Base-by-base conservation (phyloP, 2,888 invertebrate genomes). In the Spilosoma lubricipeda region DNA sequence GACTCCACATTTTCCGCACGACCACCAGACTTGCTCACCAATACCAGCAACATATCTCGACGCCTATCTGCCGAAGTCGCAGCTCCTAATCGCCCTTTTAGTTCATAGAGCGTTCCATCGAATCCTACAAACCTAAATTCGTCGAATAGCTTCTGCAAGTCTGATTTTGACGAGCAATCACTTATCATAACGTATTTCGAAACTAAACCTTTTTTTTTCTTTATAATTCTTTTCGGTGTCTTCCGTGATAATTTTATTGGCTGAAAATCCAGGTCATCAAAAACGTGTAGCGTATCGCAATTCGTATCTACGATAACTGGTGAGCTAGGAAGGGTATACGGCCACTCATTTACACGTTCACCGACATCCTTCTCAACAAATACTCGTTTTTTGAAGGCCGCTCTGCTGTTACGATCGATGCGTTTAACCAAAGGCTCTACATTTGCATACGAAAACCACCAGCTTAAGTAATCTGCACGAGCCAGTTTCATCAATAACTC, bases 11-110 rank as follows among this genome's bases (percentile, higher is more conserved):
- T 84, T 3, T 89, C 88, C 13, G 77, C 78, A 36, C 88, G 85
- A 0, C 92, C 91, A 3, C 93, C 93, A 36, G 86, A 92, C 76
- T 94, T 94, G 77, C 93, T 94, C 0, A 94, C 90, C 42, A 94
- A 85, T 4, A 94, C 93, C 2, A 93, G 82, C 73, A 94, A 86
- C 80, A 94, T 93, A 72, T 88, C 90, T 56, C 92, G 88, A 20
- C 94, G 85, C 36, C 89, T 90, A 64, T 93, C 87, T 0, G 86
- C 76, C 5, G 88, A 86, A 67, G 88, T 89, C 70, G 90, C 89
- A 1, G 87, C 85, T 30, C 77, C 72, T 64, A 94, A 78, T 30
- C 87, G 87, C 65, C 86, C 89, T 59, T 30, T 59, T 15, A n/a
- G 27, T 30, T 59, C n/a, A 30, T 30, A 30, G 27, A 59, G 59